Base-by-base conservation (phyloP, 2,113 vertebrate species). In the Chitala chitala region DNA sequence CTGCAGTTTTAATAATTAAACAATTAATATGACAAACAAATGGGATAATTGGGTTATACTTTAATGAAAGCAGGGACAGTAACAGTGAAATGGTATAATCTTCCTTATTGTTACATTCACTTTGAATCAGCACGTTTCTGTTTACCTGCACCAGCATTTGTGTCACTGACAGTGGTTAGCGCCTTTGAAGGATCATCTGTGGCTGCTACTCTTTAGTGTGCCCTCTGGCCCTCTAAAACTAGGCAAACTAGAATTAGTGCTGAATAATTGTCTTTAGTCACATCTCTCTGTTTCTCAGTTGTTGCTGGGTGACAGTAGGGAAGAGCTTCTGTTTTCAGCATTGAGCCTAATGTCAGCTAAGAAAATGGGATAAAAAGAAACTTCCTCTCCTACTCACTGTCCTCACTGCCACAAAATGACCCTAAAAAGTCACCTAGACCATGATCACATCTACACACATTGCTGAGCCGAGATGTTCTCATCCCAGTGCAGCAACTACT, bases 201-300 rank as follows among this genome's bases (percentile, higher is more conserved):
- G n/a, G n/a, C n/a, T 63, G 59, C 38, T 33, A 38, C 59, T 63
- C 59, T 36, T 63, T 63, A n/a, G 59, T 36, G 38, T 63, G 59
- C 31, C 75, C 66, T 78, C 81, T 64, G 78, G 69, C 71, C 83
- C 79, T 74, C 79, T 78, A 70, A 80, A 80, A 81, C 71, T 77
- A 76, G 83, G 78, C 76, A 83, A 85, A 87, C 79, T 78, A 79
- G 4, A 87, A 79, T 76, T 77, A 2, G 70, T 76, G 50, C 82
- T 79, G 71, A 81, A 86, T 86, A 88, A 88, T 87, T 87, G 86
- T 88, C 88, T 89, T 78, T 84, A 83, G 79, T 76, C 71, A 75
- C 86, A 89, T 90, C 79, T 85, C 83, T 87, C 79, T 72, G 82
- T 88, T 88, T 90, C 77, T 5, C 50, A 59, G 68, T 70, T 36